Evolutionary conservation across 2,888 invertebrate species (phyloP), one percentile per base, ranked within the genome.

Genomic region (Perizoma flavofasciatum): DNA sequence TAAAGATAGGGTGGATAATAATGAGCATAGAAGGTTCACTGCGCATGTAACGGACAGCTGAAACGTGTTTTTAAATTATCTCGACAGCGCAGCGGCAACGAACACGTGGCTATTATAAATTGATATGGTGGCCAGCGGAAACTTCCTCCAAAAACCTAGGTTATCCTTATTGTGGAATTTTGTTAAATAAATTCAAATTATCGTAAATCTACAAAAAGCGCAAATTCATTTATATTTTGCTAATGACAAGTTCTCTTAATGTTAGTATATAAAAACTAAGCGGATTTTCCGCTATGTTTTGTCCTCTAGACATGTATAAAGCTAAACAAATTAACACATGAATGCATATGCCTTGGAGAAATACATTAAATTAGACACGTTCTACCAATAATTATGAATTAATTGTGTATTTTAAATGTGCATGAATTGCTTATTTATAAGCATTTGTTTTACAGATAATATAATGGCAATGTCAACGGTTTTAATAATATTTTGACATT

Each of bases 251-350:
- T 22, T 22, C 1, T 22, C 22, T 1, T 22, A 22, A 22, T 22
- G 22, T 22, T 22, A 22, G 22, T 22, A 22, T 22, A 22, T 22
- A 40, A 41, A 11, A 49, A 5, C 37, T 32, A 1, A 50, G 41
- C 50, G 43, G 50, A 44, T 35, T 43, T 44, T 50, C 33, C 50
- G n/a, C 10, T 41, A 0, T n/a, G 10, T 5, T 51, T 9, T 22
- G 37, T 49, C 55, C 55, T 47, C 37, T 55, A 35, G 5, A 40
- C 37, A 10, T 54, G 39, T 10, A 46, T 33, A 44, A 44, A 33
- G 33, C 11, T 44, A 37, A 11, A 9, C 7, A 45, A 52, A 44
- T 45, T 37, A 52, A 9, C 45, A 52, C 52, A n/a, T 52, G 52
- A 52, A 45, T 37, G 32, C 8, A 37, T 35, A 9, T n/a, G 41